Evolutionary conservation across 2,888 invertebrate genomes (phyloP).

Genomic region (Julus scanicus): DNA sequence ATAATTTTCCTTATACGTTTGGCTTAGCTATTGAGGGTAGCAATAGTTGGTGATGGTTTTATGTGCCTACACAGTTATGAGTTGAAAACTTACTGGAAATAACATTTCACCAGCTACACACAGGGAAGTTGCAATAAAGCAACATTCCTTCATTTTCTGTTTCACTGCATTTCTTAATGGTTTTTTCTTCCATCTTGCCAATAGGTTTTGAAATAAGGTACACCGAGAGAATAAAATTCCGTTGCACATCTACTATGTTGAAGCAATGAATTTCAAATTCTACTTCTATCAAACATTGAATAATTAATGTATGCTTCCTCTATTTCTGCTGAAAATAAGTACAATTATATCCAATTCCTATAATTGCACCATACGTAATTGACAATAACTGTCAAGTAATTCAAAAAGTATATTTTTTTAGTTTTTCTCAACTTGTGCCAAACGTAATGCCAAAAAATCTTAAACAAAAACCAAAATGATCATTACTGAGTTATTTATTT

Average conservation of each 20-base stretch:
- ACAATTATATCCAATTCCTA: background rate
- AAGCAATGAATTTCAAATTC: background rate
- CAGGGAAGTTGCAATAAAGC: background rate
- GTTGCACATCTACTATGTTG: background rate
- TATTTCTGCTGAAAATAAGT: background rate
- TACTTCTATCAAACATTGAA: background rate
- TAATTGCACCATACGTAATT: background rate
- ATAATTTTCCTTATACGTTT: background rate
- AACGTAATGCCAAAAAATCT: too few species aligned
- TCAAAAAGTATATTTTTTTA: too few species aligned
- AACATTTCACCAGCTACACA: background rate
- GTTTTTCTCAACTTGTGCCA: too few species aligned
- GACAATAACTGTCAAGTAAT: too few species aligned
- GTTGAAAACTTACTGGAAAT: background rate
- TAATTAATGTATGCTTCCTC: background rate
- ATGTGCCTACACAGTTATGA: background rate
- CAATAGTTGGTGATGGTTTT: background rate
- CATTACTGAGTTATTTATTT: too few species aligned
- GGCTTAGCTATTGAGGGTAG: constrained; percentile 14
- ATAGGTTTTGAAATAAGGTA: background rate
- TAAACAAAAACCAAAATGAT: too few species aligned
- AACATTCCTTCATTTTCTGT: constrained; percentile 17
- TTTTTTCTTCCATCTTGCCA: background rate
- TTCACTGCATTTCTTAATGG: constrained; percentile 14
- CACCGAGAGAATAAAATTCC: background rate